Percentiles rank a stretch among this genome's conserved stretches.
Evolutionary conservation across 2,888 invertebrate genomes (phyloP).

Genomic region (Synanthedon vespiformis): DNA sequence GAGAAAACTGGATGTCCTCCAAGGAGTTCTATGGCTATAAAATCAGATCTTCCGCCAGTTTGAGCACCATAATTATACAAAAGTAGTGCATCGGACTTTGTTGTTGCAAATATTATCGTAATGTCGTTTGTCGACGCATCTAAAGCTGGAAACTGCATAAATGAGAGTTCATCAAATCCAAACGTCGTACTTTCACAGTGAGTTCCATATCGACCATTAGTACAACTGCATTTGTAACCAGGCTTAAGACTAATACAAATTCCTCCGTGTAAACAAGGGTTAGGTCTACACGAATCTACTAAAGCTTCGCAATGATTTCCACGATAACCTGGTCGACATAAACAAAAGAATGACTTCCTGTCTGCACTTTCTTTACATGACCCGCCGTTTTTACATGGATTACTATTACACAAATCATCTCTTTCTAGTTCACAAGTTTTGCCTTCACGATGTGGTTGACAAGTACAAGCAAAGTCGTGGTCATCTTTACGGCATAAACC

Average conservation of each 20-base stretch:
- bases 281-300: conserved; percentile 90
- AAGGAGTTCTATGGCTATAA: conserved; percentile 90
- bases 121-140: conserved; percentile 93
- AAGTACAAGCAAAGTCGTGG: conserved; percentile 86
- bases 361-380: conserved; percentile 91
- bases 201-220: conserved; percentile 88
- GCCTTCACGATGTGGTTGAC: conserved; percentile 83
- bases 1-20: conserved; percentile 89
- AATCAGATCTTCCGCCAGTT: conserved; percentile 90
- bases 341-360: conserved; percentile 89
- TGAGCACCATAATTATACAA: conserved; percentile 92
- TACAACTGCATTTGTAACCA: conserved; percentile 87
- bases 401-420: conserved; percentile 85
- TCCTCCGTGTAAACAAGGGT: conserved; percentile 93
- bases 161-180: conserved; percentile 91
- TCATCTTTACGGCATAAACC: conserved; percentile 88
- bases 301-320: conserved; percentile 91
- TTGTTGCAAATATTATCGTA: conserved; percentile 90
- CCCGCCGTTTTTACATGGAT: conserved; percentile 92
- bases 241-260: conserved; percentile 89
- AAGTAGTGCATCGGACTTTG: conserved; percentile 86
- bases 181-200: conserved; percentile 92
- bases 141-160: conserved; percentile 87
- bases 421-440: conserved; percentile 86
- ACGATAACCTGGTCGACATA: conserved; percentile 91